These are phyloP conservation scores for Standfussiana lucernea DNA, from an alignment of 2,888 invertebrate genomes.

Conservation along the genomic window DNA sequence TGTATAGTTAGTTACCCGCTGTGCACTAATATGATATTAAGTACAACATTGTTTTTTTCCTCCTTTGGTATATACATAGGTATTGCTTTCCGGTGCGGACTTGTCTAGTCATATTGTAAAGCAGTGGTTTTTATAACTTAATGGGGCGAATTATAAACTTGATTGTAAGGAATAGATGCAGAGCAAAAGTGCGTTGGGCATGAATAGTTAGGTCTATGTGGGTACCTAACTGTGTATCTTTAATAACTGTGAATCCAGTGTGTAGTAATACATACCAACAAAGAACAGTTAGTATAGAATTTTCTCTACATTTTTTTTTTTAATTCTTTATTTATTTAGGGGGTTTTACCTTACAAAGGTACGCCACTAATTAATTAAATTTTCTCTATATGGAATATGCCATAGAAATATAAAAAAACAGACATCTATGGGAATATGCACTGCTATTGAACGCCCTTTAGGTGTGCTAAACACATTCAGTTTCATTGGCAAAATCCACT, in stretches of 20 bases:
- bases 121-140: background rate
- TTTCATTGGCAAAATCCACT: background rate
- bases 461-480: background rate
- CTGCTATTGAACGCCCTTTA: background rate
- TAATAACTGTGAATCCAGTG: too few species aligned
- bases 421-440: too few species aligned
- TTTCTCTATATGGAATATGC: too few species aligned
- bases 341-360: too few species aligned
- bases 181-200: background rate
- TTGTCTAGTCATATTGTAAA: slow-evolving; percentile 9
- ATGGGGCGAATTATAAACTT: background rate
- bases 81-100: slow-evolving; percentile 6
- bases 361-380: too few species aligned
- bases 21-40: background rate
- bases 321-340: too few species aligned
- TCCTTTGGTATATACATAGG: background rate
- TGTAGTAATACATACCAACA: too few species aligned
- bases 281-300: too few species aligned
- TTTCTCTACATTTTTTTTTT: too few species aligned
- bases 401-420: too few species aligned
- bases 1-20: background rate
- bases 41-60: background rate
- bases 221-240: too few species aligned
- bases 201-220: too few species aligned
- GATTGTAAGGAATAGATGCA: background rate